Percentiles rank a stretch among this genome's conserved stretches.
Evolutionary conservation across 2,797 vertebrate species (phyloP).

Genomic region (Enteromius viviparus): DNA sequence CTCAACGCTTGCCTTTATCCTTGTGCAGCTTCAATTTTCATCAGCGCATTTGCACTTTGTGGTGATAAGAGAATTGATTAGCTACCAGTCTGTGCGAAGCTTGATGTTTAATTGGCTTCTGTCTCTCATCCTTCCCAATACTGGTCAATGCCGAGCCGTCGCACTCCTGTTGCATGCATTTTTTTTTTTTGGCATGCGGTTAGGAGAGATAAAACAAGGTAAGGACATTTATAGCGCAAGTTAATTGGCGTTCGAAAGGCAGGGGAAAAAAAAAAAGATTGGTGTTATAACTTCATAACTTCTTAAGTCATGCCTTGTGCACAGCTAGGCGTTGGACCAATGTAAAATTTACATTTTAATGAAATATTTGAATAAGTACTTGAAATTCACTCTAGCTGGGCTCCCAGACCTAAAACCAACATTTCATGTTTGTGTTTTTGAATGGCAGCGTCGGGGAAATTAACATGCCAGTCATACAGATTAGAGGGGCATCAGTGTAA

Average conservation of each 20-base stretch:
- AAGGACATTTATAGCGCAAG: slow-evolving; percentile 73
- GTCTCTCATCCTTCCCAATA: slow-evolving; percentile 62
- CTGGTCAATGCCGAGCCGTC: slow-evolving; percentile 71
- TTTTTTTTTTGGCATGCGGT: slow-evolving; percentile 69
- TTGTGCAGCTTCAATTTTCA: slow-evolving; percentile 70
- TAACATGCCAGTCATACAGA: slow-evolving; percentile 84
- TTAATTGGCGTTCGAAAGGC: slow-evolving; percentile 81
- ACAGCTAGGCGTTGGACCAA: slow-evolving; percentile 78
- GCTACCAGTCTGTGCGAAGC: slow-evolving; percentile 68
- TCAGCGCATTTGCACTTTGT: slow-evolving; percentile 78
- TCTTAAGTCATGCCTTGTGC: slow-evolving; percentile 86
- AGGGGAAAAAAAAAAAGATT: slow-evolving; percentile 44
- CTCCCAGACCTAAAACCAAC: slow-evolving; percentile 81
- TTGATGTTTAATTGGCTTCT: slow-evolving; percentile 71
- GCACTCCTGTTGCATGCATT: slow-evolving; percentile 50
- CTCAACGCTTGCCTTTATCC: slow-evolving; percentile 52
- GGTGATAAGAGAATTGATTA: slow-evolving; percentile 82
- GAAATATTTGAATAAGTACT: slow-evolving; percentile 90
- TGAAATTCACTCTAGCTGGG: slow-evolving; percentile 85
- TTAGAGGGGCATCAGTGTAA: slow-evolving; percentile 82
- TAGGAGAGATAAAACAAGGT: slow-evolving; percentile 79
- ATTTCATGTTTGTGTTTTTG: slow-evolving; percentile 87
- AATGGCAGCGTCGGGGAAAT: slow-evolving; percentile 84
- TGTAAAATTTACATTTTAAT: slow-evolving; percentile 90
- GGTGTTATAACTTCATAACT: slow-evolving; percentile 84